Conservation (phyloP, 2,797 vertebrate species). For the Tragopan temminckii region DNA sequence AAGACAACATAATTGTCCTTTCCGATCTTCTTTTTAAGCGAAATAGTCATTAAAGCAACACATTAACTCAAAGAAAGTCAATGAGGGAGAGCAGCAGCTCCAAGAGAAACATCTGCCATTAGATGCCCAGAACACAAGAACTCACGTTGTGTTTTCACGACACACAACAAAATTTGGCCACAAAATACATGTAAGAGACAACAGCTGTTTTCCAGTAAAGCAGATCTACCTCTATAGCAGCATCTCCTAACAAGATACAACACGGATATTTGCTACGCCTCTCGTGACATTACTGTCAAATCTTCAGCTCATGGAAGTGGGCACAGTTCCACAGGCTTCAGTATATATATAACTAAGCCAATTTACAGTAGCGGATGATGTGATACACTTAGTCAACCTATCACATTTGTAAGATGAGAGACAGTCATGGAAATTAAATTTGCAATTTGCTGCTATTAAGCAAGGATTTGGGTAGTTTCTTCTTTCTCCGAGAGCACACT, state of each 20-base stretch:
- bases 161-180: background rate
- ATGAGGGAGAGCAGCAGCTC: background rate
- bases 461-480: background rate
- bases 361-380: slow-evolving; percentile 4
- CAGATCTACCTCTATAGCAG: background rate
- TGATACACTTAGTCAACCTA: background rate
- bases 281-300: background rate
- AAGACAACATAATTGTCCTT: background rate
- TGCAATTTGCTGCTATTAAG: background rate
- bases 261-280: background rate
- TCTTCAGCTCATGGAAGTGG: background rate
- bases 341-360: background rate
- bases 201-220: background rate
- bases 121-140: background rate
- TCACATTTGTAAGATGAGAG: background rate
- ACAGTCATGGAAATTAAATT: slow-evolving; percentile 41
- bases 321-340: background rate
- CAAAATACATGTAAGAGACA: background rate
- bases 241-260: background rate
- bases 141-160: background rate
- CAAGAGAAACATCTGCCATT: background rate
- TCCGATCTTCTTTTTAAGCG: background rate
- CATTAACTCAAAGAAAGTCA: background rate
- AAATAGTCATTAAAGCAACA: background rate
- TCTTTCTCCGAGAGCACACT: background rate